Percentiles rank a stretch among this genome's conserved stretches.
phyloP scores from a whole-genome alignment of 2,113 vertebrate species.

The Murina feae region DNA sequence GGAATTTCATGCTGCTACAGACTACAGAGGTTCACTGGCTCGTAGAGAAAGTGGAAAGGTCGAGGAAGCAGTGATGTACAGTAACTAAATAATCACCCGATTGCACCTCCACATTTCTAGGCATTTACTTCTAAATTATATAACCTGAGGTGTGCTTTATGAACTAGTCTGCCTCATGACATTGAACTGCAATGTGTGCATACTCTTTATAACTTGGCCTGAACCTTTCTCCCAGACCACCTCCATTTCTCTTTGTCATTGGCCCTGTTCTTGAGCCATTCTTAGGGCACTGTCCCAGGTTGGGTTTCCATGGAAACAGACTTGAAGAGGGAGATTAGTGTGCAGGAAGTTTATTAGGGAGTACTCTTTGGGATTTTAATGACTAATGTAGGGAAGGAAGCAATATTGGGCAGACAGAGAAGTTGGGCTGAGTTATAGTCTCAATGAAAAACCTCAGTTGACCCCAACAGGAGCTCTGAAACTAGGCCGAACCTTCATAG shows the following conservation, averaged over 20 bases:
- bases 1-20: not conserved
- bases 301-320: not conserved
- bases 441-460: not conserved
- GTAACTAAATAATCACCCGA: not conserved
- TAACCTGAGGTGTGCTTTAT: not conserved
- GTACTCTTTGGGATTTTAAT: not conserved
- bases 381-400: not conserved
- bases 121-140: not conserved
- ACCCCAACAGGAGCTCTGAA: not conserved
- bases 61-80: not conserved
- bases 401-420: not conserved
- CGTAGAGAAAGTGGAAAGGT: not conserved
- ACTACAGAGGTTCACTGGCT: too few relatives aligned
- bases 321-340: not conserved
- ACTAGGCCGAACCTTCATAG: not conserved
- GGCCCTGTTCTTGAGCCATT: not conserved
- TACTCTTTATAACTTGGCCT: not conserved
- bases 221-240: not conserved
- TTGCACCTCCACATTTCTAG: not conserved
- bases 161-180: not conserved
- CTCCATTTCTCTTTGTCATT: not conserved
- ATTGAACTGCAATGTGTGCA: not conserved
- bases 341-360: not conserved
- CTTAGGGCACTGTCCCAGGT: not conserved
- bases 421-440: not conserved